These are phyloP conservation scores for Lochmaea crataegi DNA, from an alignment of 2,888 invertebrate genomes.

Conservation along the genomic window DNA sequence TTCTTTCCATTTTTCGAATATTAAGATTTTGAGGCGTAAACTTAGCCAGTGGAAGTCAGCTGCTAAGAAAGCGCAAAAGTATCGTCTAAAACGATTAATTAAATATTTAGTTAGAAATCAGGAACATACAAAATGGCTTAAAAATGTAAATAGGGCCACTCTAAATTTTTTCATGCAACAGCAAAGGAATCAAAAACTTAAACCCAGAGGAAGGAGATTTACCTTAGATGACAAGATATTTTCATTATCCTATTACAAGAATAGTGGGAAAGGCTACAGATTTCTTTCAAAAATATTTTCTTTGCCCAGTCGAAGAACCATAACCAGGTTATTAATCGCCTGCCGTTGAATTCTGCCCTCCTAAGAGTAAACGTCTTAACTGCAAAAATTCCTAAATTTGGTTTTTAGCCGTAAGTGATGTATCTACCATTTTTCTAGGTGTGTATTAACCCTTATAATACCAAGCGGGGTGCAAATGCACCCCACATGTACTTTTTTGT, in stretches of 20 bases:
- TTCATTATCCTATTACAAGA: slow-evolving; percentile 43
- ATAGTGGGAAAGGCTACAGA: slow-evolving; percentile 42
- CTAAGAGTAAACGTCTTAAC: too few species aligned
- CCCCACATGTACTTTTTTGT: too few species aligned
- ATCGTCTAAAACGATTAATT: not conserved
- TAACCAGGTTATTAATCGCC: slow-evolving; percentile 34
- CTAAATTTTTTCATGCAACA: slow-evolving; percentile 12
- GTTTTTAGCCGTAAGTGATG: too few species aligned
- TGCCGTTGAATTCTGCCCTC: too few species aligned
- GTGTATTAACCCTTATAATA: too few species aligned
- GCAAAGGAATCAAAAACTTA: slow-evolving; percentile 4
- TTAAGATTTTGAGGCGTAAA: too few species aligned
- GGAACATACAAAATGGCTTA: slow-evolving; percentile 2
- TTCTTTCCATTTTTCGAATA: too few species aligned
- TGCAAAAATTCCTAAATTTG: too few species aligned
- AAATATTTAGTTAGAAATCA: not conserved
- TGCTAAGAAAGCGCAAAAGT: not conserved
- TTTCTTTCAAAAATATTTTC: slow-evolving; percentile 44
- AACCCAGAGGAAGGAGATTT: slow-evolving; percentile 18
- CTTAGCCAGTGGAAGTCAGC: slow-evolving; percentile 3
- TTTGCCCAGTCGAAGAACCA: slow-evolving; percentile 43
- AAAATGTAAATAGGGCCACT: slow-evolving; percentile 16
- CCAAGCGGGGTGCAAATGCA: too few species aligned
- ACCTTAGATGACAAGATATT: slow-evolving; percentile 23
- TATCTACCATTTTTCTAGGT: too few species aligned